Evolutionary conservation across 1,140 invertebrate species (phyloP), one percentile per base, ranked within the genome.

Genomic region (Drosophila neocordata): DNA sequence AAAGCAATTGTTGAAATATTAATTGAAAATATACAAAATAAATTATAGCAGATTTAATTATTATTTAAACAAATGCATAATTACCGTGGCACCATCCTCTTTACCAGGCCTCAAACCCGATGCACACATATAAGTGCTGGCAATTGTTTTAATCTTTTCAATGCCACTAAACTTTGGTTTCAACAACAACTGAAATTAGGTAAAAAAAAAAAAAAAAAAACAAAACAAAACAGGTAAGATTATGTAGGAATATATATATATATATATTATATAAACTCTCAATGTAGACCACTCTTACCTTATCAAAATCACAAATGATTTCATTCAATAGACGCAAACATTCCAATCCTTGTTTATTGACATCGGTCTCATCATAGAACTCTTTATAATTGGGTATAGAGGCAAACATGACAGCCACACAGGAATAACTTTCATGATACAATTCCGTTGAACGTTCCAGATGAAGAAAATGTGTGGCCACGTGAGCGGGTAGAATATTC

Each of bases 61-160:
- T 27, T 41, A 13, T 2, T 15, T 2, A 4, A n/a, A 24, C 2
- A 12, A 15, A 15, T n/a, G 11, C n/a, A 3, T 6, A 91, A 92
- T 93, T 92, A 95, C 95, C 90, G 93, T 93, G 56, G 93, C 93
- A 55, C 93, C 93, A 69, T 95, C 95, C 88, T 97, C 96, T 84
- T 97, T 97, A 24, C 97, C 97, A 1, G 97, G 97, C 64, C 96
- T 94, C 9, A 99, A 92, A 0, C 98, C 98, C 6, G 97, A 97
- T 0, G 98, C 98, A 35, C 98, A 94, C 98, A 99, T 99, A 82
- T 99, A 99, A 0, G 98, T 99, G 90, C 97, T 98, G 11, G 98
- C 98, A 66, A 99, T 99, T 0, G 98, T 99, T 92, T 99, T 99
- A 53, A 99, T 99, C 92, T 99, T 99, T 92, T 99, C 98, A 69